These are phyloP conservation scores for Parazoanthus darwini DNA, from an alignment of 92 coral and sea anemone genomes.

Conservation along the genomic window DNA sequence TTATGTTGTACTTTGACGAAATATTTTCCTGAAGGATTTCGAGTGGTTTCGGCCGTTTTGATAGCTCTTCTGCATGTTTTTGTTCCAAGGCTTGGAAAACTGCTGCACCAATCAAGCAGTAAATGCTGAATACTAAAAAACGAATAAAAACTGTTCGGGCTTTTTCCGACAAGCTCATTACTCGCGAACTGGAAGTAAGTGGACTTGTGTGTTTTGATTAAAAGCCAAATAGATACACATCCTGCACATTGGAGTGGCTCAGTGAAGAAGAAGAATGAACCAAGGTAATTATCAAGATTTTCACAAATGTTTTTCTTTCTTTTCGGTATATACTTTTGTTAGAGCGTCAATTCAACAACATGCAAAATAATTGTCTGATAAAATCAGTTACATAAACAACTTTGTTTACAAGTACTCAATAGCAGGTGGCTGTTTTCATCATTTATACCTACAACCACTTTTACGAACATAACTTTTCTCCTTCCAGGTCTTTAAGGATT, in stretches of 20 bases:
- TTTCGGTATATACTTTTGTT: too few relatives aligned
- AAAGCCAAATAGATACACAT: background rate
- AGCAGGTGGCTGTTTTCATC: conserved; percentile 17
- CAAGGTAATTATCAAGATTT: too few relatives aligned
- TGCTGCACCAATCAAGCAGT: conserved; percentile 32
- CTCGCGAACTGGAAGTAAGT: background rate
- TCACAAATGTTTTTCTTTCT: too few relatives aligned
- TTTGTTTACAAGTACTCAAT: background rate
- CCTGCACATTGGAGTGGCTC: too few relatives aligned
- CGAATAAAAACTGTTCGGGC: conserved; percentile 12
- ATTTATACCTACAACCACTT: too few relatives aligned
- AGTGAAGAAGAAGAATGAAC: too few relatives aligned
- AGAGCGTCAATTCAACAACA: too few relatives aligned
- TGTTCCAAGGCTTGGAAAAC: conserved; percentile 23
- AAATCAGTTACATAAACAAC: background rate
- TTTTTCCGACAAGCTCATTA: conserved; percentile 10
- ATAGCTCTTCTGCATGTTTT: background rate
- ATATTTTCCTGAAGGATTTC: conserved; percentile 6
- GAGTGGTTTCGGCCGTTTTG: conserved; percentile 6
- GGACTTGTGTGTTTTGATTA: background rate
- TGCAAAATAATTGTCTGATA: background rate
- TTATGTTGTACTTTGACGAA: conserved; percentile 12
- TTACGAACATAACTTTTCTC: too few relatives aligned
- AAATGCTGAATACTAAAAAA: conserved; percentile 13
- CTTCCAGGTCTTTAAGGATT: too few relatives aligned